Percentiles rank a stretch among this genome's conserved stretches.
Evolutionary conservation across 2,113 vertebrate species (phyloP).

Genomic region (Cricetomys ansorgei): DNA sequence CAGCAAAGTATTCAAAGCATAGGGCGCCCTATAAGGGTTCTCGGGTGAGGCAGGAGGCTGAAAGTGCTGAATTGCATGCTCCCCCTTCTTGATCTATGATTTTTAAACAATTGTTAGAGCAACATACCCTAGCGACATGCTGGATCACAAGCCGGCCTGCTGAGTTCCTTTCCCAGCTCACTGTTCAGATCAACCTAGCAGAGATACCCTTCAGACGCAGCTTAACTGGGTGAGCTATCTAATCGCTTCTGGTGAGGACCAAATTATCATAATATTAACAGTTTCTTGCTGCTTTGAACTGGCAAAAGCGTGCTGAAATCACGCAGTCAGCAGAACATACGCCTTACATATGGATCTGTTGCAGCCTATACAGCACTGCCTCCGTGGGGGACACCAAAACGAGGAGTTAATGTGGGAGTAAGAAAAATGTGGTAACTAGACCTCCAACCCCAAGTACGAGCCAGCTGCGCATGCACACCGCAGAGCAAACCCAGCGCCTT

Average conservation of each 20-base stretch:
- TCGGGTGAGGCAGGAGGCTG: neutral
- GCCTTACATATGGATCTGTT: slow-evolving; percentile 55
- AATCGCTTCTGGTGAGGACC: slow-evolving; percentile 35
- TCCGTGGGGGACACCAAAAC: slow-evolving; percentile 64
- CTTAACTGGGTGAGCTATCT: slow-evolving; percentile 33
- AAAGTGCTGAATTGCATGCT: neutral
- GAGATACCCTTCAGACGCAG: slow-evolving; percentile 12
- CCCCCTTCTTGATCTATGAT: neutral
- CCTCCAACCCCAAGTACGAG: slow-evolving; percentile 68
- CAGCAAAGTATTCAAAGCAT: slow-evolving; percentile 39
- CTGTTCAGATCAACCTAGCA: neutral
- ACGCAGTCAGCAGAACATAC: slow-evolving; percentile 59
- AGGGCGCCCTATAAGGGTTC: neutral
- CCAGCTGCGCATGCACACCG: slow-evolving; percentile 48
- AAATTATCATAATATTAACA: slow-evolving; percentile 50
- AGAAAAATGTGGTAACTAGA: slow-evolving; percentile 69
- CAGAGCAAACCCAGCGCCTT: neutral
- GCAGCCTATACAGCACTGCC: slow-evolving; percentile 42
- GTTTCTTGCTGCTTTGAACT: slow-evolving; percentile 48
- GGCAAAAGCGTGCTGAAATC: slow-evolving; percentile 59
- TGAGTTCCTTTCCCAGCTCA: neutral
- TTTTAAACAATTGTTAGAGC: slow-evolving; percentile 54
- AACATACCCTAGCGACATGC: neutral
- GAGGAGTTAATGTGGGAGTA: slow-evolving; percentile 69
- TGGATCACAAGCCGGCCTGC: neutral